Conservation (phyloP, 2,888 invertebrate species). For the Scaptodrosophila latifasciaeformis region DNA sequence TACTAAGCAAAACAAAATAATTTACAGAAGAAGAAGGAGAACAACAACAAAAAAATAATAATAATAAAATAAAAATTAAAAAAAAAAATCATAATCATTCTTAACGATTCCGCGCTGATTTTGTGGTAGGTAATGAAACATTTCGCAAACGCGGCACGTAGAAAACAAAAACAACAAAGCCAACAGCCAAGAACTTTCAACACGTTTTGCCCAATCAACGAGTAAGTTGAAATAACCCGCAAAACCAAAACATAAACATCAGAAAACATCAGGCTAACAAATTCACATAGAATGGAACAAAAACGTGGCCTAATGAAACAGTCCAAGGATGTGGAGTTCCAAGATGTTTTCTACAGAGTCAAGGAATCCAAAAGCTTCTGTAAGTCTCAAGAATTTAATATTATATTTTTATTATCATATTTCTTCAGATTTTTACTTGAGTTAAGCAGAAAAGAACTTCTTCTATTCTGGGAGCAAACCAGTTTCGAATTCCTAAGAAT, state of each 20-base stretch:
- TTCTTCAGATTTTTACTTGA: too few species aligned
- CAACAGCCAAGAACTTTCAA: constrained; percentile 4
- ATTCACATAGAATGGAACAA: constrained; percentile 14
- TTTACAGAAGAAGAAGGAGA: neutral
- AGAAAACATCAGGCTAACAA: neutral
- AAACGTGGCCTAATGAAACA: constrained; percentile 52
- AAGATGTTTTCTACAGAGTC: constrained; percentile 73
- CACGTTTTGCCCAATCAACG: neutral
- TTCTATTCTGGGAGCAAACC: too few species aligned
- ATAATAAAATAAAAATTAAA: constrained; percentile 4
- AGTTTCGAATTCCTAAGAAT: too few species aligned
- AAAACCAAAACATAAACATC: constrained; percentile 53
- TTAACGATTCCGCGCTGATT: constrained; percentile 20
- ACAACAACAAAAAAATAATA: constrained; percentile 6
- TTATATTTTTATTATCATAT: too few species aligned
- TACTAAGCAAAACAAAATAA: neutral
- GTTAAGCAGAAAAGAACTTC: too few species aligned
- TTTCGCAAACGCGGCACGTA: constrained; percentile 55
- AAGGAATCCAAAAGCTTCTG: constrained; percentile 67
- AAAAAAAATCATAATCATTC: neutral
- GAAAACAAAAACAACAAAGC: constrained; percentile 13
- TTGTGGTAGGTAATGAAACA: constrained; percentile 50
- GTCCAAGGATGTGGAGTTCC: constrained; percentile 74
- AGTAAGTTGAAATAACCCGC: constrained; percentile 51
- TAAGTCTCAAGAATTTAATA: constrained; percentile 50